A percentile compares a stretch with the other conserved stretches of the same genome.
Conservation (phyloP, 2,888 invertebrate species). For the Gibbula magus region DNA sequence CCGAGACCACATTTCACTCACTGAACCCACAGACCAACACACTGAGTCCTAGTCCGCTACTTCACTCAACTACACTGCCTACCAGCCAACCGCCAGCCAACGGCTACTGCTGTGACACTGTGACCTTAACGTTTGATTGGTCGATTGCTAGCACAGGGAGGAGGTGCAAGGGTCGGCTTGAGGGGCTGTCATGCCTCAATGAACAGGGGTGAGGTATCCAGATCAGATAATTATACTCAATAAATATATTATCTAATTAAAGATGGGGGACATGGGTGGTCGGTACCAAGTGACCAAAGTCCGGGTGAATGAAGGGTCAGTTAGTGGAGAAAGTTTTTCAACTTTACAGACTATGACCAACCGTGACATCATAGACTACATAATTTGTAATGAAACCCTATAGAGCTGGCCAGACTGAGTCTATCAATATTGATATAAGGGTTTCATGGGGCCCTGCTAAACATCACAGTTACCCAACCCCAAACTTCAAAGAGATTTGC, state of each 20-base stretch:
- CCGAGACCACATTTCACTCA: background rate
- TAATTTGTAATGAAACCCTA: no score
- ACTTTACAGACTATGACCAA: no score
- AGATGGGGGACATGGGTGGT: background rate
- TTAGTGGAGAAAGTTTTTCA: no score
- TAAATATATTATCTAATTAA: constrained; percentile 8
- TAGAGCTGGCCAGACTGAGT: no score
- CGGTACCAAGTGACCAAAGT: background rate
- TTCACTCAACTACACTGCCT: no score
- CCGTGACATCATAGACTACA: no score
- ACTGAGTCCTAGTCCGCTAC: background rate
- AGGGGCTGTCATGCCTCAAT: background rate
- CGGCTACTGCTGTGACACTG: background rate
- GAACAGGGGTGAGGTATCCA: background rate
- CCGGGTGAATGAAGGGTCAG: no score
- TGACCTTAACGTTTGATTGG: constrained; percentile 3
- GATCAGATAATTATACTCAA: background rate
- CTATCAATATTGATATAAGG: no score
- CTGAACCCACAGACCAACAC: background rate
- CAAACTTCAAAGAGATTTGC: no score
- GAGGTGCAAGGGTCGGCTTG: background rate
- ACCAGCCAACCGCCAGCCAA: no score
- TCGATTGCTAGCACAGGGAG: background rate
- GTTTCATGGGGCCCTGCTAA: no score
- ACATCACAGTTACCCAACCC: no score